Percentiles rank a stretch among this genome's conserved stretches.
phyloP scores from a whole-genome alignment of 2,888 invertebrate species.

The Drosophila neutralis region DNA sequence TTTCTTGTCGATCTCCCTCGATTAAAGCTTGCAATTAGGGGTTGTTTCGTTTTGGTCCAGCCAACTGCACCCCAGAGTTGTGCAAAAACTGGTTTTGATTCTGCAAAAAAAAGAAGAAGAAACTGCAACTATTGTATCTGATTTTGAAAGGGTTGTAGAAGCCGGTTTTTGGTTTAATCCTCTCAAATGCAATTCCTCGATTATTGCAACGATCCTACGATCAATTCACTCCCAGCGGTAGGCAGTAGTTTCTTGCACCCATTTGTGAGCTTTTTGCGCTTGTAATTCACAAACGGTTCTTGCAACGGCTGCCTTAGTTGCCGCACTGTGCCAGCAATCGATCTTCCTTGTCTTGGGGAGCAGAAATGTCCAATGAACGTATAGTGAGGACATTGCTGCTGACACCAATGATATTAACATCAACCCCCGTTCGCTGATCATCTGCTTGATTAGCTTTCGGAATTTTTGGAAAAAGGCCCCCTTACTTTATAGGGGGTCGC shows the following conservation, averaged over 20 bases:
- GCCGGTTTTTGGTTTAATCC: conserved; percentile 19
- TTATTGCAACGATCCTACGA: conserved; percentile 21
- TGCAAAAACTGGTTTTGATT: conserved; percentile 15
- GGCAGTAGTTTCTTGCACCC: background rate
- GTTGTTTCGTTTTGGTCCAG: background rate
- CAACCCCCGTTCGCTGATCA: conserved; percentile 72
- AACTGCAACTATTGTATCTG: background rate
- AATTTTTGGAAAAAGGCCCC: conserved; percentile 90
- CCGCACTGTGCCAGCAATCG: conserved; percentile 38
- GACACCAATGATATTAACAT: conserved; percentile 86
- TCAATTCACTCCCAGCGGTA: background rate
- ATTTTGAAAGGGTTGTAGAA: background rate
- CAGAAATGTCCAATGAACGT: conserved; percentile 94
- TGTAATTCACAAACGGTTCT: conserved; percentile 72
- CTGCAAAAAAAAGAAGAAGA: background rate
- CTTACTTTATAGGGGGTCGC: conserved; percentile 88
- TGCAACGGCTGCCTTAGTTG: conserved; percentile 20
- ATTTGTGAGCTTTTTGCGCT: conserved; percentile 7
- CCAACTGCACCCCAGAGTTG: background rate
- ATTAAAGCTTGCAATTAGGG: conserved; percentile 4
- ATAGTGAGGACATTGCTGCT: conserved; percentile 94
- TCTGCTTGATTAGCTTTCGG: conserved; percentile 86
- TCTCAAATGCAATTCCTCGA: conserved; percentile 16
- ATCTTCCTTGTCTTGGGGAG: conserved; percentile 93
- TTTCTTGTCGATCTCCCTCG: background rate